phyloP scores from a whole-genome alignment of 2,888 invertebrate genomes.

The Pegoplata infirma region DNA sequence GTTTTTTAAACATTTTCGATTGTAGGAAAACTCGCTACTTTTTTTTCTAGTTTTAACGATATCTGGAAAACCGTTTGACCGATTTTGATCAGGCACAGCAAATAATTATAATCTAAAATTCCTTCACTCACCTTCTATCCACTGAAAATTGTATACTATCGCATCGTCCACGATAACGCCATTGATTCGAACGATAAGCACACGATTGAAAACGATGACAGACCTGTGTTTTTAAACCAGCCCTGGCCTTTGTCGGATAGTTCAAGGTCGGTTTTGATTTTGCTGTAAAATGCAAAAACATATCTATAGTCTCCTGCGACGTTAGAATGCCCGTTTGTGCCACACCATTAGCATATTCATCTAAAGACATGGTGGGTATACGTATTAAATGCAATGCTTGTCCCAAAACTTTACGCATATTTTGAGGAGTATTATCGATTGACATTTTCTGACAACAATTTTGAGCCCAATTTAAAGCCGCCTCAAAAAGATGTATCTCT shows the following conservation, averaged over 20 bases:
- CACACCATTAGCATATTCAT: constrained; percentile 96
- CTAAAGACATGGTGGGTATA: constrained; percentile 95
- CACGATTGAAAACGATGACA: constrained; percentile 98
- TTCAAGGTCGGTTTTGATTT: constrained; percentile 89
- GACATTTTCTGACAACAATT: constrained; percentile 93
- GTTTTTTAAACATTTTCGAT: no score
- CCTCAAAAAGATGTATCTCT: constrained; percentile 93
- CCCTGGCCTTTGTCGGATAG: constrained; percentile 89
- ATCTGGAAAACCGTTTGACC: no score
- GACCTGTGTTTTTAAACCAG: constrained; percentile 94
- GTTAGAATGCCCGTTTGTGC: constrained; percentile 95
- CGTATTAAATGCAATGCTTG: constrained; percentile 91
- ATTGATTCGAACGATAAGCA: constrained; percentile 97
- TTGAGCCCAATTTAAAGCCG: constrained; percentile 94
- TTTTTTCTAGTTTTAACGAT: no score
- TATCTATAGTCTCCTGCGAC: constrained; percentile 94
- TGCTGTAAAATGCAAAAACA: constrained; percentile 96
- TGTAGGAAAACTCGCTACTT: no score
- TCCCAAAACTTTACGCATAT: constrained; percentile 87
- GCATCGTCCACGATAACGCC: constrained; percentile 97
- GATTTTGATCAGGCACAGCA: no score
- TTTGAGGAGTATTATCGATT: constrained; percentile 88
- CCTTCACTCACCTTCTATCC: constrained; percentile 82
- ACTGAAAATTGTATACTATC: constrained; percentile 98
- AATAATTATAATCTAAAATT: no score